Evolutionary conservation across 1,140 invertebrate genomes (phyloP), one percentile per base, ranked within the genome.

Genomic region (Spodoptera litura): DNA sequence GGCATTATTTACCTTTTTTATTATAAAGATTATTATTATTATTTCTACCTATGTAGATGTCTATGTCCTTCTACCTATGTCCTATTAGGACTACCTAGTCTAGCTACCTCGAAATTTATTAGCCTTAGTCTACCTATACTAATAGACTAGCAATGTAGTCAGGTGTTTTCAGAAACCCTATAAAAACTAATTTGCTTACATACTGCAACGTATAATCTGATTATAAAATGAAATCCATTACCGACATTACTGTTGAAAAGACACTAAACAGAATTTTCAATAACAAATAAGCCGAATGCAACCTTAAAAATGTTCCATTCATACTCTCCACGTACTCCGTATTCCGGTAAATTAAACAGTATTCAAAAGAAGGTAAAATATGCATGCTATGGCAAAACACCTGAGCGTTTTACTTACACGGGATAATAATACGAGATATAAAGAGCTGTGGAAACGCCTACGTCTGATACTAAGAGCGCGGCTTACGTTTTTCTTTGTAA

Each of bases 401-500:
- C 35, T 58, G 71, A 59, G 25, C 72, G 52, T 62, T 13, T 31
- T 61, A 52, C 38, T 74, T 49, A 51, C 56, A 59, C 58, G 31
- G 51, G 44, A 62, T 59, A 74, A 62, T 59, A 74, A 44, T 44
- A 52, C 9, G 9, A 51, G 72, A 52, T 62, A 52, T 51, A 61
- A 75, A 75, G 38, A 53, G 59, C 58, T 53, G 59, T 61, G 62
- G 25, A 62, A 75, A 59, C 73, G 73, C 44, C 73, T 75, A 64
- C 73, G 49, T 75, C 53, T 62, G 59, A 75, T 75, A 62, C 59
- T 75, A 64, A 64, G 38, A 62, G 59, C 73, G 6, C 11, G 49
- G 58, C 73, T 62, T 62, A 62, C 73, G 73, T 75, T 75, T 75
- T 75, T 75, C 73, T 75, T 77, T 77, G 74, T 80, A 72, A 80